Conservation (phyloP, 2,113 vertebrate species). For the Megatriorchis doriae region DNA sequence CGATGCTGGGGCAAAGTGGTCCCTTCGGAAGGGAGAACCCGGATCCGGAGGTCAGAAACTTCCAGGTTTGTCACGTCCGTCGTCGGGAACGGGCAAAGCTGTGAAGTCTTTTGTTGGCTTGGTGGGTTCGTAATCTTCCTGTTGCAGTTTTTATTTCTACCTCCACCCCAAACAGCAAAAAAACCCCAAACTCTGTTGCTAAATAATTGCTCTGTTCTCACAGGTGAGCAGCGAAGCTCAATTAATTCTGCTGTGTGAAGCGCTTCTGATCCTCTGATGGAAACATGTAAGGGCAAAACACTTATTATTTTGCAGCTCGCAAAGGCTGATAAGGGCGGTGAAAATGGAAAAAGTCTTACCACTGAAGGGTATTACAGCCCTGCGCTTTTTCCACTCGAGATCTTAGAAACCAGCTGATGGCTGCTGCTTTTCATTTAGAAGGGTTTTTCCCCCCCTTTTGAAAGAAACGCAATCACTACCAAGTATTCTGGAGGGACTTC, state of each 20-base stretch:
- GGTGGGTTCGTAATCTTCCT: background rate
- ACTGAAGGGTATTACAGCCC: constrained; percentile 29
- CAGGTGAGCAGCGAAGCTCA: constrained; percentile 18
- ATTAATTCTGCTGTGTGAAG: constrained; percentile 16
- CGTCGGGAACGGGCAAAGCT: background rate
- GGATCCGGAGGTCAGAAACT: background rate
- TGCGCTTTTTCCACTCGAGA: constrained; percentile 45
- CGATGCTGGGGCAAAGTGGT: background rate
- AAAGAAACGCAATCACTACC: constrained; percentile 18
- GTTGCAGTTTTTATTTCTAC: background rate
- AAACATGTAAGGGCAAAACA: constrained; percentile 47
- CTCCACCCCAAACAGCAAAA: background rate
- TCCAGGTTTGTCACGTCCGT: background rate
- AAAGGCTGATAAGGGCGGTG: background rate
- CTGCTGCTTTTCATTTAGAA: constrained; percentile 66
- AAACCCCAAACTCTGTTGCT: background rate
- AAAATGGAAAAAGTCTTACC: constrained; percentile 48
- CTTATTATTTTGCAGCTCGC: constrained; percentile 21
- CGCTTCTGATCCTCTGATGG: constrained; percentile 10
- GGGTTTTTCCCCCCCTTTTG: constrained; percentile 20
- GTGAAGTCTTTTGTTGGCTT: background rate
- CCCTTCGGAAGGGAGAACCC: background rate
- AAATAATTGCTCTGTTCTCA: constrained; percentile 17
- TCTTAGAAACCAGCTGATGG: constrained; percentile 29
- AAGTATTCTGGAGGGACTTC: constrained; percentile 56